Evolutionary conservation across 2,888 invertebrate genomes (phyloP), one percentile per base, ranked within the genome.

Genomic region (Andrena bucephala): DNA sequence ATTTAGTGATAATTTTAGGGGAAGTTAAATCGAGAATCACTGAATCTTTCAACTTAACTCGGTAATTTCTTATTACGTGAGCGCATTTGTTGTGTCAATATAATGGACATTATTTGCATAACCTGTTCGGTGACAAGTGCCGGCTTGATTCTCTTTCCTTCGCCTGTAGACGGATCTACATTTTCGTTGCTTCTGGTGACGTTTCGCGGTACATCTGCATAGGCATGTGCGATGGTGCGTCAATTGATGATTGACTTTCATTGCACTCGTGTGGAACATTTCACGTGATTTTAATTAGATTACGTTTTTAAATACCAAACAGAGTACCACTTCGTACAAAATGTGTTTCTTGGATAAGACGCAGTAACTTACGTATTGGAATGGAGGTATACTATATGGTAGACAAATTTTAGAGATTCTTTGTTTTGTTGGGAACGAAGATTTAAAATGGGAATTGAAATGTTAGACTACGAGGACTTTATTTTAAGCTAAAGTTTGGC

Each of bases 81-180:
- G n/a, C 2, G 0, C 4, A 48, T 81, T 73, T 71, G 33, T 66
- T 63, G n/a, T 57, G n/a, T 24, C 54, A 59, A 69, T 50, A n/a
- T 60, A 76, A 65, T 48, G 33, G 20, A 16, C 10, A 31, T 77
- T 70, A 69, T 83, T 82, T 83, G 57, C 60, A 75, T 74, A 83
- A 77, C 71, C 67, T n/a, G 59, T 60, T 78, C 29, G 27, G 20
- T 31, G 65, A 24, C 27, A 20, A 33, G 24, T 36, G 4, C 33
- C 27, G 13, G 24, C 16, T 52, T 24, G 2, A 59, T 71, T 65
- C 72, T 33, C 16, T 36, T 63, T 68, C 50, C 20, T 27, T 6
- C 16, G 27, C 29, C 5, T 20, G 8, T 8, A 4, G 4, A 52
- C 2, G 1, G 29, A 36, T 67, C 0, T 8, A 29, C 42, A 8